Base-by-base conservation (phyloP, 2,113 vertebrate genomes). In the Eurystomus gularis region DNA sequence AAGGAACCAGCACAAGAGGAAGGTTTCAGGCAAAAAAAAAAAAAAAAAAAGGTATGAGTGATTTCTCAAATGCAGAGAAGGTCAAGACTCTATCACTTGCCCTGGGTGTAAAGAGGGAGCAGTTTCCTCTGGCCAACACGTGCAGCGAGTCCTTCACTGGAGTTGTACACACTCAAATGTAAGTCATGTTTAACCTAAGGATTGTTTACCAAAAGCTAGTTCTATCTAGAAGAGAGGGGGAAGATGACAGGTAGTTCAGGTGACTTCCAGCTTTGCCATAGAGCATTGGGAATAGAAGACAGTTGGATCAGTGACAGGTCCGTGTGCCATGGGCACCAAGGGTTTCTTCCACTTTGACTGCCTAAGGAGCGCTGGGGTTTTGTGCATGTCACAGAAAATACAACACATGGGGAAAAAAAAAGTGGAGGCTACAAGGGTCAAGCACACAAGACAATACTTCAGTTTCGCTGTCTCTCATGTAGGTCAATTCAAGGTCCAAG, bases 291-390 rank as follows among this genome's bases (percentile, higher is more conserved):
- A 33, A 62, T 0, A 26, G 61, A 25, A 23, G 20, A 6, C 2
- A 48, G 72, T 33, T 7, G 7, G 7, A 42, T 7, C 33, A 5
- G 69, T 25, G 72, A 7, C 68, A 61, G 68, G 26, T 28, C 14
- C 65, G 19, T 7, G 13, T 11, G 23, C 44, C n/a, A 8, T 3
- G 49, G 92, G 60, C 35, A 51, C 46, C 52, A 5, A 42, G 33
- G 39, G 20, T 19, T 51, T 24, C 61, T 58, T 54, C 66, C 61
- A 93, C 39, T 3, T 69, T 10, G 42, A 1, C 39, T 33, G 7
- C 66, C 64, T 2, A 4, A 37, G 76, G 21, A 35, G 6, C 4
- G 0, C 4, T 1, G 29, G 7, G 29, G 25, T 1, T 5, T 16
- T 46, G 39, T 26, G 48, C 11, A 3, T 0, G 16, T 20, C 64